Evolutionary conservation across 2,888 invertebrate species (phyloP), one percentile per base, ranked within the genome.

Genomic region (Lochmaea capreae): DNA sequence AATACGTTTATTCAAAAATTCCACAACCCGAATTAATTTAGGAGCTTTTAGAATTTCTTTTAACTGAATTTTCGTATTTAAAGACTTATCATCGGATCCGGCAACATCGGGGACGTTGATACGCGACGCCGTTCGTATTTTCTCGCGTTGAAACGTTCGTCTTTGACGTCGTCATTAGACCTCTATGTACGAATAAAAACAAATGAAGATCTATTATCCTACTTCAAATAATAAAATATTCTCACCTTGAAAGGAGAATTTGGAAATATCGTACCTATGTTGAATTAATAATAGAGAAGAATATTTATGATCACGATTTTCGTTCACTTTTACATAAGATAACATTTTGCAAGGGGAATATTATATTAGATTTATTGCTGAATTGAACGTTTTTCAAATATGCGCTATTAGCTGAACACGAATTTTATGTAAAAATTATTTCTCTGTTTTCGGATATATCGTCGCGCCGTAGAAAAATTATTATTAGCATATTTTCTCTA

Each of bases 111-210:
- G 16, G 54, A 54, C 54, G 54, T 54, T 54, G 18, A 54, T 18
- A 54, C 10, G 16, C 54, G 54, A 54, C 54, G 54, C 54, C 54
- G 11, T 16, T 54, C 54, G 54, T 16, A 1, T 9, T 18, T 63
- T 18, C 18, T 63, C 62, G 62, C 62, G 11, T n/a, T 63, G 11
- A 16, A 11, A 65, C 71, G 71, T 33, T 22, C 57, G 22, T 57
- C 16, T 71, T 65, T 33, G 46, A 65, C 65, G 52, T 71, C 65
- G 52, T 71, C 71, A 65, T 70, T 65, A 43, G 70, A 70, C 63
- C 18, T 46, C 71, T 71, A 65, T 65, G 22, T 71, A 70, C 12
- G 65, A 58, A 65, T 65, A 65, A 71, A 65, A 71, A 42, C 18
- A 58, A 65, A 71, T 65, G 58, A 65, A 71, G 69, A 65, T 65